A percentile compares a stretch with the other conserved stretches of the same genome.
phyloP scores from a whole-genome alignment of 2,888 invertebrate species.

The Anthophora plumipes region DNA sequence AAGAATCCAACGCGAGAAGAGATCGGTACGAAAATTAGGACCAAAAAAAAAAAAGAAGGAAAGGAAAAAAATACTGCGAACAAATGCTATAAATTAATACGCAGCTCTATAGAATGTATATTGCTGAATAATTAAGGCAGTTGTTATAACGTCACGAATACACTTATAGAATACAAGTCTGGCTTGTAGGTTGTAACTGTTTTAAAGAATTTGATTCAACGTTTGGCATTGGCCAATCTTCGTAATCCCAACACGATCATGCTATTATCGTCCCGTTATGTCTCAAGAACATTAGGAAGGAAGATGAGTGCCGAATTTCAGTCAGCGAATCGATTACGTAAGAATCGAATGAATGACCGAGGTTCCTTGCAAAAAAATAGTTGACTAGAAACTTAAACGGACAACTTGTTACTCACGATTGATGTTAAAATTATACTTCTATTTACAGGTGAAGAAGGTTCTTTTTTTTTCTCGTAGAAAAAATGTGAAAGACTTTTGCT shows the following conservation, averaged over 20 bases:
- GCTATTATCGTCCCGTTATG: slow-evolving; percentile 59
- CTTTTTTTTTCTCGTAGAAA: not conserved
- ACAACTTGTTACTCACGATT: not conserved
- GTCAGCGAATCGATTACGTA: slow-evolving; percentile 46
- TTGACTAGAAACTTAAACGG: not conserved
- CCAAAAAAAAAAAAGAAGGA: not conserved
- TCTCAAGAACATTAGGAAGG: slow-evolving; percentile 41
- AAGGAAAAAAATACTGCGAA: not conserved
- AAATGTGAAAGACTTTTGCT: no score
- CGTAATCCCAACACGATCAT: slow-evolving; percentile 52
- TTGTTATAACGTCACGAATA: not conserved
- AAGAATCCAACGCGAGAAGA: not conserved
- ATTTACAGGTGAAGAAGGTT: not conserved
- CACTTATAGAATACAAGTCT: not conserved
- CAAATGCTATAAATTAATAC: not conserved
- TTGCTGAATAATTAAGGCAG: slow-evolving; percentile 4
- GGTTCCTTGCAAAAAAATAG: slow-evolving; percentile 6
- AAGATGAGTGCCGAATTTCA: slow-evolving; percentile 45
- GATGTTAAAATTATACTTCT: slow-evolving; percentile 4
- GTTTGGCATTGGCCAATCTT: slow-evolving; percentile 22
- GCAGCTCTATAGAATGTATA: not conserved
- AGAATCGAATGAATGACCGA: slow-evolving; percentile 47
- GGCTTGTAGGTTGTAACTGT: slow-evolving; percentile 7
- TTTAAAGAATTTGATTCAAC: slow-evolving; percentile 32
- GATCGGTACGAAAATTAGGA: no score